Evolutionary conservation across 2,113 vertebrate species (phyloP), one percentile per base, ranked within the genome.

Genomic region (Ascaphus truei): DNA sequence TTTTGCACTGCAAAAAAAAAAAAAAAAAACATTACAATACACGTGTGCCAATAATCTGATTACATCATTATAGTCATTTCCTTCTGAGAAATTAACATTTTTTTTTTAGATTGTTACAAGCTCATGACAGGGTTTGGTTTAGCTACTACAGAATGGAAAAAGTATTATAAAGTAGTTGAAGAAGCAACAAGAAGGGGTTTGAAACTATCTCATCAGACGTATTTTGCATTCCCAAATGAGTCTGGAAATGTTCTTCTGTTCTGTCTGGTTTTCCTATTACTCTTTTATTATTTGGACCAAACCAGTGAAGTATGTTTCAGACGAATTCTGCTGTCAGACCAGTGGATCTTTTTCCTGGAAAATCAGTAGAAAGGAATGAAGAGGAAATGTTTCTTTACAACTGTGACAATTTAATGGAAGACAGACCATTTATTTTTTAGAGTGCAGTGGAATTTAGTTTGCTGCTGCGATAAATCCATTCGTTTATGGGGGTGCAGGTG

Each of bases 181-280:
- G 50, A 56, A 26, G 39, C 63, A 66, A 56, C 16, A 66, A 22
- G 51, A 52, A 43, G 30, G 51, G 31, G 83, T 76, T 85, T 85
- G 85, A 80, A 76, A 64, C 72, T 62, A 53, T 47, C 86, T 80
- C 83, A 79, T 75, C 81, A 76, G 86, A 85, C 81, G 76, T 81
- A 77, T 82, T 86, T 75, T 68, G 64, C 86, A 76, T 91, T 92
- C 88, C 88, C 87, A 78, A 3, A 3, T 18, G 85, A 88, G 88
- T 93, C 90, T 94, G 90, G 85, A 83, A 84, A 84, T 48, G 71
- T 90, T 86, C 82, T 81, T 84, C 83, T 74, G 18, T 83, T 73
- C 78, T 45, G 68, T 88, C 86, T 62, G 9, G 74, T 84, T 86
- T 85, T 75, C 59, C 73, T 72, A 80, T 77, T 23, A 13, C n/a